phyloP scores from a whole-genome alignment of 2,888 invertebrate species.

The Apodemia duryi region DNA sequence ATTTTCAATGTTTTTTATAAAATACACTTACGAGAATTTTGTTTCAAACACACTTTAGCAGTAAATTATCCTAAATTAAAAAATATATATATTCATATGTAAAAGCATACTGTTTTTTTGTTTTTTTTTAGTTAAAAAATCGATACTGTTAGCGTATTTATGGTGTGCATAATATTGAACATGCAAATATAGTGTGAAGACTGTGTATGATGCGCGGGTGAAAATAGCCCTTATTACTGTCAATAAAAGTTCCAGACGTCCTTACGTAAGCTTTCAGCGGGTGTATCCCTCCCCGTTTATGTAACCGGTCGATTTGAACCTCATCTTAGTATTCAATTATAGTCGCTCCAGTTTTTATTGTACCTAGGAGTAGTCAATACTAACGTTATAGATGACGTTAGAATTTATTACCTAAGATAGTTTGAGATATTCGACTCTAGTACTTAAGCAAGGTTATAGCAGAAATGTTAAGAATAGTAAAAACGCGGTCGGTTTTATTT shows the following conservation, averaged over 20 bases:
- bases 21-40: too few species aligned
- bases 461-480: too few species aligned
- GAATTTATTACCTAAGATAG: not conserved
- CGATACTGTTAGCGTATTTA: not conserved
- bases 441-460: too few species aligned
- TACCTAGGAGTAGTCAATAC: conserved; percentile 1
- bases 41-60: too few species aligned
- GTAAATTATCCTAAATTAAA: too few species aligned
- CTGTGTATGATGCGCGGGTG: conserved; percentile 34
- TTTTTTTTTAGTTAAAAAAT: too few species aligned
- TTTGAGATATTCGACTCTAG: too few species aligned
- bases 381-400: not conserved
- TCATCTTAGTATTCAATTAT: conserved; percentile 35
- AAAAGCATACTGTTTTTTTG: too few species aligned
- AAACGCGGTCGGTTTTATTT: too few species aligned
- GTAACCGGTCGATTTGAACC: conserved; percentile 58
- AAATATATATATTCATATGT: too few species aligned
- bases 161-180: not conserved
- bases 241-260: conserved; percentile 41
- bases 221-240: conserved; percentile 36
- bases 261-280: conserved; percentile 67
- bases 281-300: conserved; percentile 61
- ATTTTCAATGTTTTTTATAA: too few species aligned
- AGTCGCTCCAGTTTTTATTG: conserved; percentile 14
- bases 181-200: not conserved